Percentiles rank a stretch among this genome's conserved stretches.
These are phyloP conservation scores for Chelonus formosanus DNA, from an alignment of 2,888 invertebrate species.

Conservation along the genomic window DNA sequence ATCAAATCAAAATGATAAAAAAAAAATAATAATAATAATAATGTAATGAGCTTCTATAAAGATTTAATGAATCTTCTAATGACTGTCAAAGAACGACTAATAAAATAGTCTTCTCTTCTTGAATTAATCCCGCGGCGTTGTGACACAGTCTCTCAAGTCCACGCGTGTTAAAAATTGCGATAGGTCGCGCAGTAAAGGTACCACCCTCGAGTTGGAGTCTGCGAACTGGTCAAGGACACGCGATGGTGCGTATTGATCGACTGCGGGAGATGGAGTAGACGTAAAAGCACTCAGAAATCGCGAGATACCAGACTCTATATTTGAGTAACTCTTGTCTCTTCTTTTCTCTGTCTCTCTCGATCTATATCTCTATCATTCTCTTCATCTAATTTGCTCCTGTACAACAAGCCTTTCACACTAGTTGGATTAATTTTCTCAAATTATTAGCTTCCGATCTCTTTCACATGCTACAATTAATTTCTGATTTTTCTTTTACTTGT, in stretches of 20 bases:
- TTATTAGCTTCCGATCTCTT: slow-evolving; percentile 7
- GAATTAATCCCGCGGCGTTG: background rate
- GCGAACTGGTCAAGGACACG: slow-evolving; percentile 61
- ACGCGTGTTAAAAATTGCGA: slow-evolving; percentile 41
- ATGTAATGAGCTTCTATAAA: too few species aligned
- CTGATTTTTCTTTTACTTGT: too few species aligned
- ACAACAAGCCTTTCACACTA: background rate
- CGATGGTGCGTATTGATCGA: slow-evolving; percentile 61
- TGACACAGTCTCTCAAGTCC: slow-evolving; percentile 26
- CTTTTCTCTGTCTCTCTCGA: too few species aligned
- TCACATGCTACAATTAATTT: background rate
- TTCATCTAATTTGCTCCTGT: slow-evolving; percentile 4
- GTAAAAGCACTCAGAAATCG: background rate
- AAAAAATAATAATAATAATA: too few species aligned
- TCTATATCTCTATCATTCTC: background rate
- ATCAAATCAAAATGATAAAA: too few species aligned
- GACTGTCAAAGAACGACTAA: too few species aligned
- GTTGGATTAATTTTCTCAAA: background rate
- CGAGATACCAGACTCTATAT: background rate
- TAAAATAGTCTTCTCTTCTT: too few species aligned
- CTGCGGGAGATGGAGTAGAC: slow-evolving; percentile 37
- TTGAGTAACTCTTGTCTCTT: background rate
- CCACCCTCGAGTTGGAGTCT: slow-evolving; percentile 50
- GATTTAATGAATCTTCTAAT: too few species aligned
- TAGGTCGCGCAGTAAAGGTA: slow-evolving; percentile 42